Evolutionary conservation across 2,113 vertebrate genomes (phyloP).

Genomic region (Morphnarchus princeps): DNA sequence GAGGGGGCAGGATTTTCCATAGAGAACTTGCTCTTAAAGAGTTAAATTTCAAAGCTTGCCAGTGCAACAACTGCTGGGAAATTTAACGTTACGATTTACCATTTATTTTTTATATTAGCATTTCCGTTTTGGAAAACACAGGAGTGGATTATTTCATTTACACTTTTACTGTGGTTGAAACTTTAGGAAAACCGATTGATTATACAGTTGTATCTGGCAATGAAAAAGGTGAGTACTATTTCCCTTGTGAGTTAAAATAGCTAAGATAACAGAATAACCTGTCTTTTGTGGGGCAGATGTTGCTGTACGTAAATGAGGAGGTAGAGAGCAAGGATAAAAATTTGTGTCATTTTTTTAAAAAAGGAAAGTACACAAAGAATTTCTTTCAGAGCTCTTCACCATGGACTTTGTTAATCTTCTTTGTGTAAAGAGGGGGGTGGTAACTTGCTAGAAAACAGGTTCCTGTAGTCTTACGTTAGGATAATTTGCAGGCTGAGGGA

Average conservation of each 20-base stretch:
- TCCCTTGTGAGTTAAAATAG: not conserved
- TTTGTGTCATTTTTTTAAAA: not conserved
- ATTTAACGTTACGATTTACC: not conserved
- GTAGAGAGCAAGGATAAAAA: not conserved
- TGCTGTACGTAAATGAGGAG: not conserved
- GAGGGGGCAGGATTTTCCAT: not conserved
- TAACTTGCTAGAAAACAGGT: not conserved
- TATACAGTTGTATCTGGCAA: constrained; percentile 59
- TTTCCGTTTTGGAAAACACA: constrained; percentile 10
- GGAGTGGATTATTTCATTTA: constrained; percentile 37
- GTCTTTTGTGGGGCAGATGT: not conserved
- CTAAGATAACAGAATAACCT: not conserved
- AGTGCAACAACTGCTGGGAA: not conserved
- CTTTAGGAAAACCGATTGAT: not conserved
- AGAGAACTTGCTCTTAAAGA: not conserved
- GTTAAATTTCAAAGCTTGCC: not conserved
- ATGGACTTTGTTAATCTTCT: not conserved
- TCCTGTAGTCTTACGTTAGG: not conserved
- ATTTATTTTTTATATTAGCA: not conserved
- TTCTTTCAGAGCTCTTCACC: not conserved
- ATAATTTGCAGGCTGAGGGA: not conserved
- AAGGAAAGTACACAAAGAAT: not conserved
- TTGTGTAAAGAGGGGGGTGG: not conserved
- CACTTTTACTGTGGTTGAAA: not conserved
- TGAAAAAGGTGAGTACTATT: constrained; percentile 44